Percentiles rank a stretch among this genome's conserved stretches.
phyloP scores from a whole-genome alignment of 2,888 invertebrate species.

The Gymnocheta viridis region DNA sequence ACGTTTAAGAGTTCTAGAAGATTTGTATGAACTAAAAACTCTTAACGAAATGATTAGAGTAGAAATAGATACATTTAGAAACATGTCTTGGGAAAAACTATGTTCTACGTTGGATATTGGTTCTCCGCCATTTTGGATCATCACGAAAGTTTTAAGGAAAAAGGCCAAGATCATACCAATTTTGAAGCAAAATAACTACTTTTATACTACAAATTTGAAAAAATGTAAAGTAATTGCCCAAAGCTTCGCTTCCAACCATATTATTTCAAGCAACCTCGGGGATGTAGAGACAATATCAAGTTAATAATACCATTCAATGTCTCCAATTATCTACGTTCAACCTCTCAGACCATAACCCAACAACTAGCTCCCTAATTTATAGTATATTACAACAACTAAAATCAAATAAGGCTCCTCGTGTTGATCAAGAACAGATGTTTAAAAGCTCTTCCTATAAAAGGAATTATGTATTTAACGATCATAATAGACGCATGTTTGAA shows the following conservation, averaged over 20 bases:
- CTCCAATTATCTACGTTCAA: not conserved
- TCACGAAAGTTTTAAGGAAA: not conserved
- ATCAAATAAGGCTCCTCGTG: not conserved
- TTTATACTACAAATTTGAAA: not conserved
- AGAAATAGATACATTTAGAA: not conserved
- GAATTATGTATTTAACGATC: not conserved
- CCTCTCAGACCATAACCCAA: not conserved
- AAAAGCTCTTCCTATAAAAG: not conserved
- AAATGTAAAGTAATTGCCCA: not conserved
- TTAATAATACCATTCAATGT: not conserved
- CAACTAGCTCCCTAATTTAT: not conserved
- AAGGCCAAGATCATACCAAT: not conserved
- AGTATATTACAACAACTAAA: not conserved
- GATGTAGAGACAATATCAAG: not conserved
- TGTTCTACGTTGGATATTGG: not conserved
- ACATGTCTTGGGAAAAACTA: not conserved
- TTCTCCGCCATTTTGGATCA: conserved; percentile 12
- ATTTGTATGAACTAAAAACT: not conserved
- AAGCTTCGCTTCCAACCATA: not conserved
- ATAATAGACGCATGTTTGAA: not conserved
- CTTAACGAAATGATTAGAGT: not conserved
- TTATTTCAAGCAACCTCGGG: not conserved
- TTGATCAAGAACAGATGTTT: not conserved
- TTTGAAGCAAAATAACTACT: not conserved
- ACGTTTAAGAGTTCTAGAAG: not conserved